Conservation (phyloP, 1,140 invertebrate species). For the Macrocentrus cingulum region DNA sequence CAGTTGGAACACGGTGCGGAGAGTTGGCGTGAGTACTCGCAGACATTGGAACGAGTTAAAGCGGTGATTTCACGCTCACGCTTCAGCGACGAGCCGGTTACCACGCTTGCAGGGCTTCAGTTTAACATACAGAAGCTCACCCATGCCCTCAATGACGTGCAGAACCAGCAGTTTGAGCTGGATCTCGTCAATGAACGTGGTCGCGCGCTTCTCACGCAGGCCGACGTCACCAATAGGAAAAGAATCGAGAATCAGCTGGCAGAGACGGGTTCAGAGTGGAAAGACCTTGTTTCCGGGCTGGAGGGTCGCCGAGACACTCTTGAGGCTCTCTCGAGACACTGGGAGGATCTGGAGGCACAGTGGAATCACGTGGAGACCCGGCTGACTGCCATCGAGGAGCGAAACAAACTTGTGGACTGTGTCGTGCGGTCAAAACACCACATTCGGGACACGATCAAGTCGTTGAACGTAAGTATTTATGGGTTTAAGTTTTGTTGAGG, state of each 20-base stretch:
- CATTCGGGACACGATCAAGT: constrained; percentile 69
- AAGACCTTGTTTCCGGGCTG: constrained; percentile 68
- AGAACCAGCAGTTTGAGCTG: constrained; percentile 66
- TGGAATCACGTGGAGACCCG: constrained; percentile 67
- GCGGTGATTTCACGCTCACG: constrained; percentile 71
- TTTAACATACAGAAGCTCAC: constrained; percentile 79
- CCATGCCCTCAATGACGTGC: constrained; percentile 74
- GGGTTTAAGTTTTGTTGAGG: no score
- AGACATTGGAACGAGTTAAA: constrained; percentile 74
- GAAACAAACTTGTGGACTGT: constrained; percentile 72
- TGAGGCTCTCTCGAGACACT: constrained; percentile 69
- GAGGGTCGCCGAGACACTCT: constrained; percentile 67
- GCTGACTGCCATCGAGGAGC: constrained; percentile 68
- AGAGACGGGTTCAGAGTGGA: constrained; percentile 74
- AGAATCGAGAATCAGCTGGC: constrained; percentile 65
- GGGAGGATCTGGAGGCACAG: constrained; percentile 75
- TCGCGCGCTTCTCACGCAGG: constrained; percentile 65
- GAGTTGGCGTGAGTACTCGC: constrained; percentile 78
- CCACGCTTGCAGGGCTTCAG: constrained; percentile 74
- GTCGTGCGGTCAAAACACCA: constrained; percentile 73
- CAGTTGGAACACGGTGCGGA: constrained; percentile 76
- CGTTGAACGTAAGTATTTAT: constrained; percentile 64
- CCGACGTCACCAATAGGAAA: constrained; percentile 65
- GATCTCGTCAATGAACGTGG: constrained; percentile 69
- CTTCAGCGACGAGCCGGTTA: constrained; percentile 74